A percentile compares a stretch with the other conserved stretches of the same genome.
phyloP scores from a whole-genome alignment of 2,888 invertebrate species.

The Gasteruption jaculator region DNA sequence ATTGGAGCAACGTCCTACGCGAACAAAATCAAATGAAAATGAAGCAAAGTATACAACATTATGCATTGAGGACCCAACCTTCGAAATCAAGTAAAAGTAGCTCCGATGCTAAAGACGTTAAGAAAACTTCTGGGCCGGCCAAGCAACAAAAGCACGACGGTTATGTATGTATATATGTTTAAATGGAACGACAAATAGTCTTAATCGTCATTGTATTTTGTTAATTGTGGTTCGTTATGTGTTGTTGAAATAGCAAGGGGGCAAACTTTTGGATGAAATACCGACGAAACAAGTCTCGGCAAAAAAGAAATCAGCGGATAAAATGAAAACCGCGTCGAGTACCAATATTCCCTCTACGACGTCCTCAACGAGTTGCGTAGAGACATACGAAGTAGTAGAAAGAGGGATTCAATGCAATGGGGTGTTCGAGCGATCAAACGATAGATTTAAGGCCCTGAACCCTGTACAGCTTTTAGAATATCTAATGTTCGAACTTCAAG shows the following conservation, averaged over 20 bases:
- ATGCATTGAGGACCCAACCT: slow-evolving; percentile 15
- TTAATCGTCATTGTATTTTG: slow-evolving; percentile 2
- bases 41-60: slow-evolving; percentile 28
- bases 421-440: slow-evolving; percentile 26
- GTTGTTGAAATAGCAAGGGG: neutral
- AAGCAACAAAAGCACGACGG: slow-evolving; percentile 9
- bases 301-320: slow-evolving; percentile 23
- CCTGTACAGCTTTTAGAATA: slow-evolving; percentile 32
- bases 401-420: slow-evolving; percentile 31
- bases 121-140: slow-evolving; percentile 9
- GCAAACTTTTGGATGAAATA: slow-evolving; percentile 26
- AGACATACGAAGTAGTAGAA: slow-evolving; percentile 32
- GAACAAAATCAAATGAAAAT: slow-evolving; percentile 30
- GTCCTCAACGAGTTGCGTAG: slow-evolving; percentile 26
- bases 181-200: neutral
- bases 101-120: slow-evolving; percentile 20
- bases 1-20: slow-evolving; percentile 28
- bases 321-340: slow-evolving; percentile 18
- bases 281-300: slow-evolving; percentile 23
- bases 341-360: slow-evolving; percentile 25
- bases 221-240: neutral
- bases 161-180: neutral
- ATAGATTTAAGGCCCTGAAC: slow-evolving; percentile 30
- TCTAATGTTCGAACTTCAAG: slow-evolving; percentile 35
- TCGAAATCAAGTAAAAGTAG: slow-evolving; percentile 23